Evolutionary conservation across 2,113 vertebrate genomes (phyloP).

Genomic region (Grus americana): DNA sequence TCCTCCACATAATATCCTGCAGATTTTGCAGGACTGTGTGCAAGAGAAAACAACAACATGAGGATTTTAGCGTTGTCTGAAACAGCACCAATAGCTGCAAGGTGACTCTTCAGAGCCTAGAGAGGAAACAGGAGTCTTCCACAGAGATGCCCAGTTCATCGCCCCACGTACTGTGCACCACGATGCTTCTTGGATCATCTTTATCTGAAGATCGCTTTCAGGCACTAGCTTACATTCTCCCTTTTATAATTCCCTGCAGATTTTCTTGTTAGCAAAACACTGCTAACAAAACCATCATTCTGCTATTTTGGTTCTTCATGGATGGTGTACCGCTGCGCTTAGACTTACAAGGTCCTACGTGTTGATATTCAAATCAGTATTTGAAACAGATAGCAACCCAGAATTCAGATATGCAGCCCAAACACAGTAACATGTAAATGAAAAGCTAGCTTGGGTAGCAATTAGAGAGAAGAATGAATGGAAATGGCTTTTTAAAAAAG

Average conservation of each 20-base stretch:
- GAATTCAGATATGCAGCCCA: background rate
- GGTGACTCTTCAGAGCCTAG: background rate
- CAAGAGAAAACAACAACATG: background rate
- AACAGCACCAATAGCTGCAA: background rate
- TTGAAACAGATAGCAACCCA: background rate
- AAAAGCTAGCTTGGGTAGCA: background rate
- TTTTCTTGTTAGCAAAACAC: background rate
- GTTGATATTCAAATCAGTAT: background rate
- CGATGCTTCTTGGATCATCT: background rate
- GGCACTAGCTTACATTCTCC: background rate
- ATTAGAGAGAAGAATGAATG: background rate
- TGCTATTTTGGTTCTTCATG: background rate
- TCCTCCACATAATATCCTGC: background rate
- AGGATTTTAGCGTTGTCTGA: background rate
- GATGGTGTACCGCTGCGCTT: background rate
- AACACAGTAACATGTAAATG: background rate
- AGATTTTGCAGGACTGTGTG: background rate
- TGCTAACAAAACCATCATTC: background rate
- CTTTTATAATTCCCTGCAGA: background rate
- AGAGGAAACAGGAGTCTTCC: background rate
- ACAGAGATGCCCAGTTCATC: background rate
- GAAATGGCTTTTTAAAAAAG: background rate
- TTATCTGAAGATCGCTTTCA: background rate
- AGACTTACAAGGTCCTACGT: background rate
- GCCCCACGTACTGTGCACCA: rapidly evolving